These are phyloP conservation scores for Euphydryas editha DNA, from an alignment of 2,888 invertebrate species.

Conservation along the genomic window DNA sequence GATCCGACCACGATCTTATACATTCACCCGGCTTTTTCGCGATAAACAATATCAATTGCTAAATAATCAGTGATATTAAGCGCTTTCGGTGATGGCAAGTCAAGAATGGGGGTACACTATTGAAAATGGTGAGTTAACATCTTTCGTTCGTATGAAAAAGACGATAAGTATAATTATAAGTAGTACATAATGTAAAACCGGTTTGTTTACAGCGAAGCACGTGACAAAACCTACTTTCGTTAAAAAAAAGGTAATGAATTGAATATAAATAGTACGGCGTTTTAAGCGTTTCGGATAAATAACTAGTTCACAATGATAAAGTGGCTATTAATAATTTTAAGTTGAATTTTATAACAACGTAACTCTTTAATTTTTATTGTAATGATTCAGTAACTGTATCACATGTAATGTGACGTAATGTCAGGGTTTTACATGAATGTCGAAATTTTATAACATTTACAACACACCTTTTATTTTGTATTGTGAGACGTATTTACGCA, in stretches of 20 bases:
- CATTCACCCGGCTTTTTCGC: constrained; percentile 66
- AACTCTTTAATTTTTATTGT: constrained; percentile 7
- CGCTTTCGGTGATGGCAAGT: constrained; percentile 64
- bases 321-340: constrained; percentile 22
- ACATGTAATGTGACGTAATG: constrained; percentile 37
- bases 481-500: constrained; percentile 14
- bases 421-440: constrained; percentile 40
- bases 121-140: constrained; percentile 81
- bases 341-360: constrained; percentile 1
- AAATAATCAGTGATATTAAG: constrained; percentile 43
- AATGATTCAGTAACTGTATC: constrained; percentile 36
- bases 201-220: constrained; percentile 80
- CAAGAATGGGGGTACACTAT: constrained; percentile 85
- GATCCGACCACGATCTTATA: constrained; percentile 69
- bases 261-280: constrained; percentile 9
- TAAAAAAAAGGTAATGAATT: constrained; percentile 27
- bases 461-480: constrained; percentile 44
- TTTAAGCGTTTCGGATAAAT: constrained; percentile 13
- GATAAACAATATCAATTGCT: constrained; percentile 44
- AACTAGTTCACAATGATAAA: constrained; percentile 21
- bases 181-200: constrained; percentile 61
- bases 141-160: constrained; percentile 40
- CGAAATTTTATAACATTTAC: constrained; percentile 40
- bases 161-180: constrained; percentile 43
- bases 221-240: constrained; percentile 56